Percentiles rank a stretch among this genome's conserved stretches.
These are phyloP conservation scores for Chloropsis hardwickii DNA, from an alignment of 2,113 vertebrate genomes.

Conservation along the genomic window DNA sequence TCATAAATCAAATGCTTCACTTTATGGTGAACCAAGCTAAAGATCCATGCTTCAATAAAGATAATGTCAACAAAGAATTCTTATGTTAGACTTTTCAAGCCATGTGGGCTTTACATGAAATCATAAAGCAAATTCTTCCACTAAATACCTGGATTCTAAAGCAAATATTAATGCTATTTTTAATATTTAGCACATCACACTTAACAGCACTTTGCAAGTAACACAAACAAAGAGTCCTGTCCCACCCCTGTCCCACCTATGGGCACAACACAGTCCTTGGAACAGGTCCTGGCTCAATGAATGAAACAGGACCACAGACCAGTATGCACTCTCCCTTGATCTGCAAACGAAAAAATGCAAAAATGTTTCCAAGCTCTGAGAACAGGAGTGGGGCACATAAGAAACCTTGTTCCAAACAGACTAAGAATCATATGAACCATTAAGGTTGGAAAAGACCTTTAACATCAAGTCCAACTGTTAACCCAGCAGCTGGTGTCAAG, in stretches of 20 bases:
- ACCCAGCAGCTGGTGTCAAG: not conserved
- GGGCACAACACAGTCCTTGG: not conserved
- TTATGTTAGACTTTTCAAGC: constrained; percentile 7
- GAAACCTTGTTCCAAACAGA: not conserved
- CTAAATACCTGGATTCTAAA: not conserved
- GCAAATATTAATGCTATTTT: not conserved
- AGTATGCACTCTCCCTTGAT: rapidly evolving
- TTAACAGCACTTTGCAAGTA: not conserved
- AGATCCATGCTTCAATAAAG: constrained; percentile 80
- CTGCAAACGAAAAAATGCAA: not conserved
- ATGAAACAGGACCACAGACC: rapidly evolving
- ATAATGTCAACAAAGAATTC: constrained; percentile 59
- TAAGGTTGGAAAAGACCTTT: not conserved
- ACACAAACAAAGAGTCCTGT: not conserved
- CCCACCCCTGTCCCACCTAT: not conserved
- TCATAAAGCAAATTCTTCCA: not conserved
- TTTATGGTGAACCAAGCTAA: constrained; percentile 68
- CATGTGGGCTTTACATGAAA: not conserved
- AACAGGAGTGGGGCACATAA: not conserved
- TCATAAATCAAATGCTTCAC: constrained; percentile 64
- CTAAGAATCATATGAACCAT: not conserved
- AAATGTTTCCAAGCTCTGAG: not conserved
- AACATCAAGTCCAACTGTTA: not conserved
- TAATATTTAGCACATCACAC: not conserved
- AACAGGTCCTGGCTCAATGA: not conserved